phyloP scores from a whole-genome alignment of 2,113 vertebrate species.

The Siniperca chuatsi region DNA sequence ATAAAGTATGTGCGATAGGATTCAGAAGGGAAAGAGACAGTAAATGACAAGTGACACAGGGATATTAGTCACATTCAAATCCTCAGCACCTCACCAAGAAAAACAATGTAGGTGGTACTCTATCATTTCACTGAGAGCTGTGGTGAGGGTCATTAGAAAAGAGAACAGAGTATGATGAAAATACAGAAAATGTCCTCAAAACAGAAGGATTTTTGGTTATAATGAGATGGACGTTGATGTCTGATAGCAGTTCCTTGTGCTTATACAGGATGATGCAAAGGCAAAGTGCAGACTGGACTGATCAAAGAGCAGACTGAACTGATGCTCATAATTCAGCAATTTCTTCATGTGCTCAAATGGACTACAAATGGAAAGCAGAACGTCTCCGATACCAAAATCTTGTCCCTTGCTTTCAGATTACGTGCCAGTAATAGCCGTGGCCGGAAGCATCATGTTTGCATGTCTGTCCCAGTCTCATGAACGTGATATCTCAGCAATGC shows the following conservation, averaged over 20 bases:
- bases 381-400: too few species aligned
- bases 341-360: too few species aligned
- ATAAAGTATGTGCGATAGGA: not conserved
- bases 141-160: not conserved
- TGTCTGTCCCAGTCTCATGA: too few species aligned
- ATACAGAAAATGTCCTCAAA: not conserved
- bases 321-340: not conserved
- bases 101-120: too few species aligned
- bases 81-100: not conserved
- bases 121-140: too few species aligned
- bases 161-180: not conserved
- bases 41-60: not conserved
- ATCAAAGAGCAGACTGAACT: not conserved
- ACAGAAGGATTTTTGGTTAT: not conserved
- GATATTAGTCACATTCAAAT: not conserved
- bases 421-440: too few species aligned
- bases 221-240: not conserved
- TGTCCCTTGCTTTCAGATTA: too few species aligned
- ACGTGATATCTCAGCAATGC: too few species aligned
- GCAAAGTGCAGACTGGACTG: not conserved
- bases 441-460: too few species aligned
- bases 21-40: not conserved
- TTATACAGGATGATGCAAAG: not conserved
- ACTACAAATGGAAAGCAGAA: too few species aligned
- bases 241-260: not conserved